These are phyloP conservation scores for Bibio marci DNA, from an alignment of 2,888 invertebrate genomes.

Conservation along the genomic window DNA sequence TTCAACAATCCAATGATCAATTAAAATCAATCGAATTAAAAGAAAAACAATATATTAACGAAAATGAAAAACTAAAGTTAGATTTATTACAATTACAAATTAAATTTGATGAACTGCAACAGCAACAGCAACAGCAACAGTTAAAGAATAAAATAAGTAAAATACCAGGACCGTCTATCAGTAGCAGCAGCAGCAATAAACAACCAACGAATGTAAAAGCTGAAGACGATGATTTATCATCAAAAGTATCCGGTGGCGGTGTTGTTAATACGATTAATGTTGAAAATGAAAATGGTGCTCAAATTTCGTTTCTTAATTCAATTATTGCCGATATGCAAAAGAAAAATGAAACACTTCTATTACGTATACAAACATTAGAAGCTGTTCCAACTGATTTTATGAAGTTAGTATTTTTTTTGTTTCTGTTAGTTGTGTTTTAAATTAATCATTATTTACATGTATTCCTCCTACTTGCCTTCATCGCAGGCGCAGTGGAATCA, in stretches of 20 bases:
- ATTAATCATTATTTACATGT: too few relatives aligned
- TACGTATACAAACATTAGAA: conserved; percentile 64
- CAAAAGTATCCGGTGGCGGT: too few relatives aligned
- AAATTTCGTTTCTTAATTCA: conserved; percentile 84
- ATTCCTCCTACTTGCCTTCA: too few relatives aligned
- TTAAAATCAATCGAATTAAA: conserved; percentile 7
- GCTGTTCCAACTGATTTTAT: conserved; percentile 30
- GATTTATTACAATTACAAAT: not conserved
- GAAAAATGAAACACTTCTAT: conserved; percentile 71
- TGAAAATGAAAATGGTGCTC: conserved; percentile 37
- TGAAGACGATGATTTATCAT: too few relatives aligned
- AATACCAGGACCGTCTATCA: too few relatives aligned
- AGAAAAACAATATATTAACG: conserved; percentile 6
- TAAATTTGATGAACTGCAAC: too few relatives aligned
- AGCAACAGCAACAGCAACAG: conserved; percentile 14
- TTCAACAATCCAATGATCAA: conserved; percentile 1
- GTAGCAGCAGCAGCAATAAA: too few relatives aligned
- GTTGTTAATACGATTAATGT: too few relatives aligned
- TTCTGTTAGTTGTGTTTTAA: too few relatives aligned
- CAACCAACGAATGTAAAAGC: too few relatives aligned
- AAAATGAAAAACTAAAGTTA: conserved; percentile 4
- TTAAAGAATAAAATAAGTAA: conserved; percentile 43
- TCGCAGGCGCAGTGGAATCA: too few relatives aligned
- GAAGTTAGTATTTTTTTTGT: too few relatives aligned
- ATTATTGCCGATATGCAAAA: conserved; percentile 92